phyloP scores from a whole-genome alignment of 1,140 invertebrate genomes.

The Portunus trituberculatus region DNA sequence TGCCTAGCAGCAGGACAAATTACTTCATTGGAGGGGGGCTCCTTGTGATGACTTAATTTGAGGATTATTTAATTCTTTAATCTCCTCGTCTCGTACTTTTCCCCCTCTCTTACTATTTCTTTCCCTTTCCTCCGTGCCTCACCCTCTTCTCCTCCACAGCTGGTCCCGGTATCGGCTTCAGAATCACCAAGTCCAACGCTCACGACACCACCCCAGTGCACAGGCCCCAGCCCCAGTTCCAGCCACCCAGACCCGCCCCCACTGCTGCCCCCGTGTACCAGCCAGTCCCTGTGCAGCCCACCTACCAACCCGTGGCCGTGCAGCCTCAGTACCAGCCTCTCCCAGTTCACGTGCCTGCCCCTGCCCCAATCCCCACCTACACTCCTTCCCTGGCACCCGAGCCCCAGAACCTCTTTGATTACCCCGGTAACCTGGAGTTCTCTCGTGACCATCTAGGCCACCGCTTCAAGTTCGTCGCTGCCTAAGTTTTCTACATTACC shows the following conservation, averaged over 20 bases:
- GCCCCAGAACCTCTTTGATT: constrained; percentile 75
- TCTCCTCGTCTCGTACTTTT: too few species aligned
- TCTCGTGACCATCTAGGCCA: constrained; percentile 60
- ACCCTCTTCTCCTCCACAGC: constrained; percentile 34
- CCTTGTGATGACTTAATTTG: too few species aligned
- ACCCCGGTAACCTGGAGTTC: constrained; percentile 75
- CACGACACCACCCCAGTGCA: constrained; percentile 56
- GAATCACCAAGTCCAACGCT: constrained; percentile 75
- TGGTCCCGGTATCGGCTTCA: constrained; percentile 76
- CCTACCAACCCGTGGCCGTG: background rate
- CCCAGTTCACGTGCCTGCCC: constrained; percentile 2
- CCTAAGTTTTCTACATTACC: constrained; percentile 22
- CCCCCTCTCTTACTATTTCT: background rate
- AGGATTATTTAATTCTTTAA: too few species aligned
- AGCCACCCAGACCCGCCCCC: constrained; percentile 38
- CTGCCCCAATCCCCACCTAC: background rate
- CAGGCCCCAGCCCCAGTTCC: constrained; percentile 63
- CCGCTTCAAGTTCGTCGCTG: constrained; percentile 75
- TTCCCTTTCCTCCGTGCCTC: background rate
- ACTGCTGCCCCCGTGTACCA: constrained; percentile 28
- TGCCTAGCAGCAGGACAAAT: too few species aligned
- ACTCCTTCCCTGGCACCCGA: constrained; percentile 33
- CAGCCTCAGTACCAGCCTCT: background rate
- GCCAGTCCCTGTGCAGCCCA: background rate
- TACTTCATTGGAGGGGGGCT: too few species aligned